Base-by-base conservation (phyloP, 1,140 invertebrate species). In the Neocloeon triangulifer region DNA sequence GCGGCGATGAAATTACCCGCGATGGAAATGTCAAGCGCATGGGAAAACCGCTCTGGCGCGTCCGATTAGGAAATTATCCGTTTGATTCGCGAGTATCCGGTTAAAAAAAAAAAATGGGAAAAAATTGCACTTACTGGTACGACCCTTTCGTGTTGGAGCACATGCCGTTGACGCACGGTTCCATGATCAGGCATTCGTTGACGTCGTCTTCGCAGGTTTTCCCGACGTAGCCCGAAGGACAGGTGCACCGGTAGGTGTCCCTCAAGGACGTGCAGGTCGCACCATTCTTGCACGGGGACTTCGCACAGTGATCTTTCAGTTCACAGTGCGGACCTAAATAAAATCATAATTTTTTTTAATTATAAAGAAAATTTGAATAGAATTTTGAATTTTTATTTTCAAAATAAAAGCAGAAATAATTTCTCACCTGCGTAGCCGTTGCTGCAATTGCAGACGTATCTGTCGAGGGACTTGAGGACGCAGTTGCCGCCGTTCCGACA, bases 101-200 rank as follows among this genome's bases (percentile, higher is more conserved):
- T n/a, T n/a, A n/a, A n/a, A n/a, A n/a, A 2, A 14, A 25, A 25
- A 25, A 25, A 3, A 25, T 2, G n/a, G 23, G n/a, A 25, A 12
- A 29, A 32, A 33, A 21, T n/a, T 28, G 2, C 38, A 69, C 72
- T 78, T 62, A 82, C 68, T 77, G 76, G 58, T 88, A 88, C 25
- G 76, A 82, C 41, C 84, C 84, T 47, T 82, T 78, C 32, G 77
- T 84, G 52, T 89, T 88, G 45, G 69, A 64, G 50, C 84, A 88
- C 33, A 56, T 58, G 25, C 79, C 79, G 40, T 82, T 69, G 41
- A 65, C 60, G 55, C 84, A 86, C 4, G 78, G 74, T 28, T 73
- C 64, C 23, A 61, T 35, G 16, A 32, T 43, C 6, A 25, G 26
- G 51, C 88, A 95, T 52, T 95, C 88, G 50, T 86, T 66, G 25